These are phyloP conservation scores for Phoxinus phoxinus DNA, from an alignment of 2,113 vertebrate species.

Conservation along the genomic window DNA sequence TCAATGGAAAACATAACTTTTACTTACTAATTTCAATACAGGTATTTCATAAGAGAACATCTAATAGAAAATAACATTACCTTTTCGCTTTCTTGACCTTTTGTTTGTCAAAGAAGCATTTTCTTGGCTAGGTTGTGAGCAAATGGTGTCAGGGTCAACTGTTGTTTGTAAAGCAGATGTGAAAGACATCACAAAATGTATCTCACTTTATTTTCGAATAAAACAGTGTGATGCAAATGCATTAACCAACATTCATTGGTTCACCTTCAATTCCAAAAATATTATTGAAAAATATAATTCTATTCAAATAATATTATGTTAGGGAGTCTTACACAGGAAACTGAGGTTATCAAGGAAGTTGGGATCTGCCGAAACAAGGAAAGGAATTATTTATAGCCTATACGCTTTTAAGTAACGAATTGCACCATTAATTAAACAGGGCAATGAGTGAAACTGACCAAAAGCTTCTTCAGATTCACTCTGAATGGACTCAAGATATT, in stretches of 20 bases:
- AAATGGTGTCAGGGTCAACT: background rate
- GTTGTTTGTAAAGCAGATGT: background rate
- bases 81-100: constrained; percentile 22
- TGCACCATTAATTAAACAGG: background rate
- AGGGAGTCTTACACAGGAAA: background rate
- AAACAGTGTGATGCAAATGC: background rate
- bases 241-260: background rate
- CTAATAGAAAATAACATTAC: background rate
- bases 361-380: background rate
- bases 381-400: background rate
- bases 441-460: constrained; percentile 5
- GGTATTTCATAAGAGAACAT: background rate
- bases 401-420: background rate
- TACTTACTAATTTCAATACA: background rate
- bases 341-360: constrained; percentile 34
- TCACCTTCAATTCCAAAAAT: background rate
- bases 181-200: background rate
- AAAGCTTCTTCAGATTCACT: constrained; percentile 37
- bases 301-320: background rate
- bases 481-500: background rate
- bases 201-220: background rate
- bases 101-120: background rate
- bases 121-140: background rate
- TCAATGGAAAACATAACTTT: background rate
- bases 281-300: background rate